These are phyloP conservation scores for Coturnix japonica DNA, from an alignment of 2,113 vertebrate species.

Conservation along the genomic window DNA sequence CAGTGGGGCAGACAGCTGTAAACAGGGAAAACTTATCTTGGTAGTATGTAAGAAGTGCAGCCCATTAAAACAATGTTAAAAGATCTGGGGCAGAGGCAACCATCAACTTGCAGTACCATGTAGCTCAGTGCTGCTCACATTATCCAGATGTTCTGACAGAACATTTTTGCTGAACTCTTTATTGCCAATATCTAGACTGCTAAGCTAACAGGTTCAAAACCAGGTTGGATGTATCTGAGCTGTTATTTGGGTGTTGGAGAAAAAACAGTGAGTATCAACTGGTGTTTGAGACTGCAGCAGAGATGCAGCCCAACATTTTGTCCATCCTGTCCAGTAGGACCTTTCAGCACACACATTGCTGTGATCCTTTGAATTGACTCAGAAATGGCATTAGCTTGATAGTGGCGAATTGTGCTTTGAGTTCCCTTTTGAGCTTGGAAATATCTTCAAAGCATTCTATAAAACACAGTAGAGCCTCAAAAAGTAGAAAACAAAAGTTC, in stretches of 20 bases:
- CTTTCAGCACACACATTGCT: neutral
- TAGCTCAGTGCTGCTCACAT: neutral
- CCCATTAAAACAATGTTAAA: neutral
- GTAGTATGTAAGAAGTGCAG: neutral
- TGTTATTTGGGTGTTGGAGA: neutral
- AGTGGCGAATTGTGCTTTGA: neutral
- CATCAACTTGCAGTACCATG: neutral
- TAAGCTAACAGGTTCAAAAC: neutral
- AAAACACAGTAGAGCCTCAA: neutral
- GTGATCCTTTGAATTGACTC: neutral
- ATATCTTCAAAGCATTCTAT: neutral
- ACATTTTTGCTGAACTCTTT: neutral
- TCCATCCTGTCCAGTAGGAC: neutral
- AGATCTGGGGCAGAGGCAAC: neutral
- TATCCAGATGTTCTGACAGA: neutral
- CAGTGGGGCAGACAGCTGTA: neutral
- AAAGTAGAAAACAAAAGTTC: neutral
- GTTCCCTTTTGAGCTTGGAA: neutral
- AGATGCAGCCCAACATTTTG: neutral
- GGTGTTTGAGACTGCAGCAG: neutral
- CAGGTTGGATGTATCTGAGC: neutral
- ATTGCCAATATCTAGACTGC: neutral
- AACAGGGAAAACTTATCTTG: neutral
- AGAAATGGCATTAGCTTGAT: neutral
- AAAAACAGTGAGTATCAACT: neutral